These are phyloP conservation scores for Xylota segnis DNA, from an alignment of 2,888 invertebrate genomes.

Conservation along the genomic window DNA sequence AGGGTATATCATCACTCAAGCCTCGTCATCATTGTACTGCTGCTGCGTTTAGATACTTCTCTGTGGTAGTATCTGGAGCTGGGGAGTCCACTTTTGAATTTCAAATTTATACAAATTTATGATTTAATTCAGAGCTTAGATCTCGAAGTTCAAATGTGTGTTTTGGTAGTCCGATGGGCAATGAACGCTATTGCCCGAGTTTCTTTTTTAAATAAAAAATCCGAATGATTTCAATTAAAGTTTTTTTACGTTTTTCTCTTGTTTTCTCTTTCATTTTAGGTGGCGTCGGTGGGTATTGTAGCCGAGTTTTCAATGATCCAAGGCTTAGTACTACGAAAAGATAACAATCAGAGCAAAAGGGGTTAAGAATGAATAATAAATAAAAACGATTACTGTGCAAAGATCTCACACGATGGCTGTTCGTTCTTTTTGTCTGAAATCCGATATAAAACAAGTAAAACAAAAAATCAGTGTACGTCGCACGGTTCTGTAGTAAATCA, in stretches of 20 bases:
- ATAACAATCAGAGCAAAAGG: constrained; percentile 14
- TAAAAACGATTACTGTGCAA: constrained; percentile 9
- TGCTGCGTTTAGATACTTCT: constrained; percentile 12
- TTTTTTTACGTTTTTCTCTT: neutral
- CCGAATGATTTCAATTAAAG: constrained; percentile 30
- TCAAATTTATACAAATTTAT: constrained; percentile 57
- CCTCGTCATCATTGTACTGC: constrained; percentile 26
- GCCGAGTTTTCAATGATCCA: constrained; percentile 8
- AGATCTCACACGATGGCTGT: constrained; percentile 38
- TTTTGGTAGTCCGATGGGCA: constrained; percentile 32
- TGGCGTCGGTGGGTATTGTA: constrained; percentile 11
- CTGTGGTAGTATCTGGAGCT: neutral
- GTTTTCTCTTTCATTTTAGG: neutral
- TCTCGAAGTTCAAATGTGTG: constrained; percentile 31
- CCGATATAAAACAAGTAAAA: constrained; percentile 25
- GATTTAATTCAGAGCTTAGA: constrained; percentile 50
- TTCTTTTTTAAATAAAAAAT: constrained; percentile 8
- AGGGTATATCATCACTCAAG: constrained; percentile 60
- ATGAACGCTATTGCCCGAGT: constrained; percentile 53
- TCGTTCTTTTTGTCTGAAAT: constrained; percentile 11
- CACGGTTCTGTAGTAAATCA: constrained; percentile 41
- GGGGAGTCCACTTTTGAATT: constrained; percentile 39
- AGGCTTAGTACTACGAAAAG: constrained; percentile 21
- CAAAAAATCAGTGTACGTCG: constrained; percentile 23
- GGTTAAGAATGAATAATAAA: constrained; percentile 33